phyloP scores from a whole-genome alignment of 2,113 vertebrate species.

The Vimba vimba region DNA sequence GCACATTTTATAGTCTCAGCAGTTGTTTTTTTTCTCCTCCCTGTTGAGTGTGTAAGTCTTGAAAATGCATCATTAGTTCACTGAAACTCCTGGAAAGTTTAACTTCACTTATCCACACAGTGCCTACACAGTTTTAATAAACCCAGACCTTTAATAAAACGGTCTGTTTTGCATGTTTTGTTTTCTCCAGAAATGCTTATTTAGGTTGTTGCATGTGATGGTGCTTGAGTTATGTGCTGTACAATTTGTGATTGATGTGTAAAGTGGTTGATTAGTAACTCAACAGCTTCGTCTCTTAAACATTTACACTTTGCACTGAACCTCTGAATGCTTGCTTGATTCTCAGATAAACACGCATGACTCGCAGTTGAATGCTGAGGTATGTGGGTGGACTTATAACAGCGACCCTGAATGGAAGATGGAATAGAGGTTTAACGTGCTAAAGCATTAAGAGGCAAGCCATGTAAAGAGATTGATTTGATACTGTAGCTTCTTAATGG shows the following conservation, averaged over 20 bases:
- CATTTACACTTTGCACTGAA: not conserved
- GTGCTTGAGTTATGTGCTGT: slow-evolving; percentile 27
- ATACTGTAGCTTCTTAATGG: slow-evolving; percentile 8
- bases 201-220: slow-evolving; percentile 6
- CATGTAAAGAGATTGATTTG: slow-evolving; percentile 28
- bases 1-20: too few relatives aligned
- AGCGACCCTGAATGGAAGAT: not conserved
- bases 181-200: slow-evolving; percentile 27
- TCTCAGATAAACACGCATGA: not conserved
- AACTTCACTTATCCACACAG: not conserved
- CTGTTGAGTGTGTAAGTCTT: not conserved
- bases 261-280: slow-evolving; percentile 29
- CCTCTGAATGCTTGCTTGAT: not conserved
- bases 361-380: not conserved
- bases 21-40: not conserved
- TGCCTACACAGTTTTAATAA: slow-evolving; percentile 7
- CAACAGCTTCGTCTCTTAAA: slow-evolving; percentile 20
- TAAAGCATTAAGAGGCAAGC: not conserved
- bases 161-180: slow-evolving; percentile 6
- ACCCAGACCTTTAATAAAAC: not conserved
- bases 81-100: not conserved
- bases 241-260: slow-evolving; percentile 15
- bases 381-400: not conserved
- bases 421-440: not conserved
- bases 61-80: not conserved